phyloP scores from a whole-genome alignment of 2,113 vertebrate species.

The Neopipo cinnamomea region DNA sequence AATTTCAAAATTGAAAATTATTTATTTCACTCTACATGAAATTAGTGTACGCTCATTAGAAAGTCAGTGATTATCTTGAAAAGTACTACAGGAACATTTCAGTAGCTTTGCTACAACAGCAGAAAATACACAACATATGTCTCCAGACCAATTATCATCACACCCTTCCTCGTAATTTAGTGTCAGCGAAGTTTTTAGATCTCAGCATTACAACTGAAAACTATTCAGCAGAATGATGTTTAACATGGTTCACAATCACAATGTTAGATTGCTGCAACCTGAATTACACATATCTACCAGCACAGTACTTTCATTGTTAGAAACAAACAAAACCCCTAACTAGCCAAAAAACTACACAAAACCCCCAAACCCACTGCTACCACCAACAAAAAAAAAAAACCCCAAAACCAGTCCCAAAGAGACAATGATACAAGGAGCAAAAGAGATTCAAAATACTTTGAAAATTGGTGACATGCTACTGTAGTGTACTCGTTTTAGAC shows the following conservation, averaged over 20 bases:
- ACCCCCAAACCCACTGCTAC: neutral
- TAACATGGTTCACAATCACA: neutral
- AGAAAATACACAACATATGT: neutral
- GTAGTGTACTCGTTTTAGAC: neutral
- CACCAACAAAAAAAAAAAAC: neutral
- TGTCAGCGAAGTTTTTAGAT: neutral
- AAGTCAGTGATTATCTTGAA: constrained; percentile 29
- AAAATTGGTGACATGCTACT: neutral
- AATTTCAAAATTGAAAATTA: constrained; percentile 65
- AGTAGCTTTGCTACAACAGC: neutral
- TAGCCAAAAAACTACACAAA: neutral
- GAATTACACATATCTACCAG: neutral
- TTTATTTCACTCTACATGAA: constrained; percentile 60
- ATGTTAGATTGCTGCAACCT: neutral
- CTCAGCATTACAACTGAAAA: neutral
- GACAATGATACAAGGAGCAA: neutral
- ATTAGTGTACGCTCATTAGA: constrained; percentile 59
- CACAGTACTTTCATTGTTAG: neutral
- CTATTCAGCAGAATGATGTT: neutral
- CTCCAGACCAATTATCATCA: neutral
- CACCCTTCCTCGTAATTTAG: neutral
- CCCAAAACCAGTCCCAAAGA: neutral
- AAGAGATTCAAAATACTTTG: neutral
- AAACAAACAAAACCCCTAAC: neutral
- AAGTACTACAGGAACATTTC: constrained; percentile 6